Evolutionary conservation across 1,140 invertebrate genomes (phyloP), one percentile per base, ranked within the genome.

Genomic region (Varroa destructor): DNA sequence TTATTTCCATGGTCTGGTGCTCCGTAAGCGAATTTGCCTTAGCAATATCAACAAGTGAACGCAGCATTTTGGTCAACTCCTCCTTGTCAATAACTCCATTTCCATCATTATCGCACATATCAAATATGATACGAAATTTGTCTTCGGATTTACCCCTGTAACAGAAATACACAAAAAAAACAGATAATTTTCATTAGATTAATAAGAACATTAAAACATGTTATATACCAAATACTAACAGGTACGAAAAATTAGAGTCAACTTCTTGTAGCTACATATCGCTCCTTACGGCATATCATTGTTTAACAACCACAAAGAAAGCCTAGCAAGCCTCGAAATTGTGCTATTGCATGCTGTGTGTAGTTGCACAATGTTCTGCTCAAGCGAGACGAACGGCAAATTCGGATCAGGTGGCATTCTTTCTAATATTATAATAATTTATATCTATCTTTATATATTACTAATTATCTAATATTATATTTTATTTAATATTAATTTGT

Each of bases 81-180:
- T 86, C 87, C 78, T 95, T 95, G 77, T 97, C 91, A 72, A 98
- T 95, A 0, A 93, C 89, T 0, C 93, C 94, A 76, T 93, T 94
- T 2, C 90, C 85, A 78, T 98, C 92, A 75, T 93, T 90, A 78
- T 98, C 95, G 78, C 95, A 99, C 96, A 99, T 98, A 77, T 97
- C 91, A 77, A 98, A 99, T 72, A 99, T 91, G 43, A 97, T 93
- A 14, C 94, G 84, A 12, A 98, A 80, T 78, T 98, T 99, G 76
- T 98, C 93, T 76, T 97, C 93, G 3, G 91, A 93, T 76, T 91
- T 90, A 0, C 94, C 94, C 61, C 88, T 76, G 43, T 1, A 51
- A 72, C 42, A 46, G 71, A 56, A 57, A 37, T 43, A 55, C 12
- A 74, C 3, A 67, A 51, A 14, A 12, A 14, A n/a, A 55, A 55